Base-by-base conservation (phyloP, 2,888 invertebrate species). In the Bibio marci region DNA sequence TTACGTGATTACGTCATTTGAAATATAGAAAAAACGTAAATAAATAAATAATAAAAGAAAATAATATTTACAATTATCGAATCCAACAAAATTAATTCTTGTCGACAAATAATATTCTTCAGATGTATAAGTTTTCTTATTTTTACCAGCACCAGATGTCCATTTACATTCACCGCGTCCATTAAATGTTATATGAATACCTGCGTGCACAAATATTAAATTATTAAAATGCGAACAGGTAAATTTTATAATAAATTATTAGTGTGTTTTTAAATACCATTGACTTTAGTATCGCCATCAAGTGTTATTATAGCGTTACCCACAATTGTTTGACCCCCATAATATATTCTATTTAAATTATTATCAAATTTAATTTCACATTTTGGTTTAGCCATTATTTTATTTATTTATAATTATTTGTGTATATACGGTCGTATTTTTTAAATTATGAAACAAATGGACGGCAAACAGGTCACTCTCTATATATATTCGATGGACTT, bases 361-460 rank as follows among this genome's bases (percentile, higher is more conserved):
- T 32, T 14, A 14, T 38, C 38, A 14, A 38, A 38, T 8, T 2
- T 15, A 15, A 38, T 26, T 25, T 38, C 4, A 12, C 38, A 38
- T n/a, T n/a, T n/a, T n/a, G n/a, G n/a, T n/a, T n/a, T n/a, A n/a
- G n/a, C n/a, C n/a, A n/a, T n/a, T n/a, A n/a, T n/a, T n/a, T n/a
- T n/a, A n/a, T n/a, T n/a, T n/a, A 7, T 12, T 4, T 11, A 13
- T 22, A 11, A 18, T 15, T 18, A n/a, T 32, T 4, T 3, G 17
- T 4, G 4, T 31, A 8, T 31, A 13, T 31, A 4, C 14, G 31
- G 7, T 7, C 4, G 14, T 31, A 15, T 31, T 30, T n/a, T 4
- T 30, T n/a, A 30, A 30, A 30, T 30, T n/a, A 4, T 4, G 13
- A 11, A 30, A 7, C 30, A 26, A 26, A 26, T 8, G 30, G 13